These are phyloP conservation scores for Prunella fulvescens DNA, from an alignment of 2,113 vertebrate genomes.

Conservation along the genomic window DNA sequence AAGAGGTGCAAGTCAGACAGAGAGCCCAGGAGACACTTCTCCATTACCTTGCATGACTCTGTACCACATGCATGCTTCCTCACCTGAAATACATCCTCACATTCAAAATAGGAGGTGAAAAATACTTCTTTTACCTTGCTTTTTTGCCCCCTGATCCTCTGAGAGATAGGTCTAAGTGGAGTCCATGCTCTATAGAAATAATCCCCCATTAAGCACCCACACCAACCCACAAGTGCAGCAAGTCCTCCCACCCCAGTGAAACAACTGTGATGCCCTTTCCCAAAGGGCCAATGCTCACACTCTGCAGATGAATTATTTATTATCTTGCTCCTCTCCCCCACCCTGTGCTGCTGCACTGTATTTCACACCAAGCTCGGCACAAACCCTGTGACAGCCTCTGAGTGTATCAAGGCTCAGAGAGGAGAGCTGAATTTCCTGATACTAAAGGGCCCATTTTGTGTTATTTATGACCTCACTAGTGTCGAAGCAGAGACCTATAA, in stretches of 20 bases:
- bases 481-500: constrained; percentile 71
- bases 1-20: not conserved
- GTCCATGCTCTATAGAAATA: not conserved
- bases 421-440: constrained; percentile 72
- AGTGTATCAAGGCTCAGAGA: constrained; percentile 59
- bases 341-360: not conserved
- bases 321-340: not conserved
- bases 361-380: constrained; percentile 57
- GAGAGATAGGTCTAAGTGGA: not conserved
- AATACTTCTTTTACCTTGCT: not conserved
- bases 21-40: not conserved
- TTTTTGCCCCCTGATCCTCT: fast-evolving
- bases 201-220: not conserved
- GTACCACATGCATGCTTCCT: fast-evolving
- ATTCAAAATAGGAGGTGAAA: not conserved
- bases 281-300: not conserved
- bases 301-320: constrained; percentile 62
- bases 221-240: not conserved
- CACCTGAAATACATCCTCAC: not conserved
- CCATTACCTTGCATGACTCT: fast-evolving
- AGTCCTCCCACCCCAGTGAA: not conserved
- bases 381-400: not conserved
- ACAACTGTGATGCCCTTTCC: not conserved
- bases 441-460: constrained; percentile 72
- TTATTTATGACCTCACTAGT: constrained; percentile 74